These are phyloP conservation scores for Rousettus madagascariensis DNA, from an alignment of 2,797 vertebrate genomes.

Conservation along the genomic window DNA sequence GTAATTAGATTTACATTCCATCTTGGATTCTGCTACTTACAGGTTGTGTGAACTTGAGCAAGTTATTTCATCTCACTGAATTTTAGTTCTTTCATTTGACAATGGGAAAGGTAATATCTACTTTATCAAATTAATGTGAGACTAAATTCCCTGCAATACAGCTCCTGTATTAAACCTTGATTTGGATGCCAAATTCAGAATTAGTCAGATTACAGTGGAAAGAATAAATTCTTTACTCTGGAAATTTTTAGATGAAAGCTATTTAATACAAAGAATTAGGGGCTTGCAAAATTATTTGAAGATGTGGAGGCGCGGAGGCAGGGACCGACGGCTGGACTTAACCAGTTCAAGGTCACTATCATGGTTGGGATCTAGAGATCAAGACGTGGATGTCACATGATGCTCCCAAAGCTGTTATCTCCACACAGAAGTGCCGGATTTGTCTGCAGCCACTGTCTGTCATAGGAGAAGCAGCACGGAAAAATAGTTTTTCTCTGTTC, in stretches of 20 bases:
- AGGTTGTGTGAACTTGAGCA: background rate
- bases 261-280: background rate
- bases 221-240: slow-evolving; percentile 3
- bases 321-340: background rate
- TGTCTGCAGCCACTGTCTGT: background rate
- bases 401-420: background rate
- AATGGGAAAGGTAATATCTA: background rate
- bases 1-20: background rate
- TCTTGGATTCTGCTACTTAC: background rate
- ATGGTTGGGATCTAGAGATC: background rate
- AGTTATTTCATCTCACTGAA: background rate
- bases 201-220: background rate
- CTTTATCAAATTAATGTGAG: background rate
- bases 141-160: background rate
- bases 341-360: background rate
- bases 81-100: background rate
- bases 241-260: background rate
- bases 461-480: background rate
- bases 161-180: background rate
- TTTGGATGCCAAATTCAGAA: background rate
- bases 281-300: slow-evolving; percentile 39
- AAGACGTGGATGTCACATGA: background rate
- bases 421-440: background rate
- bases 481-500: background rate
- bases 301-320: background rate